phyloP scores from a whole-genome alignment of 2,113 vertebrate genomes.

The Alligator sinensis region DNA sequence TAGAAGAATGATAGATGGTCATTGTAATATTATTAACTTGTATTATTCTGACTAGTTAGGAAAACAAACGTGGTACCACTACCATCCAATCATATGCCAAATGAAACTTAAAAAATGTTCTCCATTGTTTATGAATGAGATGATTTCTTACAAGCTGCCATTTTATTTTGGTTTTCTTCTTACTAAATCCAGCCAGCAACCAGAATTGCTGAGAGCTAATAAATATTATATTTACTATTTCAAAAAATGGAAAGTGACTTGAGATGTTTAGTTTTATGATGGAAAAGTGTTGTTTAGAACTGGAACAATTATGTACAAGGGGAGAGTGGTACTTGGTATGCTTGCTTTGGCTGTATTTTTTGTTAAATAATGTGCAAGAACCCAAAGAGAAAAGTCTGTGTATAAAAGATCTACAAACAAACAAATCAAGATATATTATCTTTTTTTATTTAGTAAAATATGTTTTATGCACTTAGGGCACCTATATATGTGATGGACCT shows the following conservation, averaged over 20 bases:
- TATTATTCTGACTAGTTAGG: neutral
- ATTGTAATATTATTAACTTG: neutral
- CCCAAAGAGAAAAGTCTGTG: neutral
- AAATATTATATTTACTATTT: neutral
- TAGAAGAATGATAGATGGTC: conserved; percentile 46
- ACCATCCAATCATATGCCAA: conserved; percentile 29
- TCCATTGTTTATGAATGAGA: neutral
- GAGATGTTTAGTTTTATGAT: neutral
- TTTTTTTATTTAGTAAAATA: neutral
- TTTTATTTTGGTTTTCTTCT: neutral
- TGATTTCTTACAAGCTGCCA: neutral
- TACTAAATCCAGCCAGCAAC: no score
- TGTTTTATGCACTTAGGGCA: no score
- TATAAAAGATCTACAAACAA: neutral
- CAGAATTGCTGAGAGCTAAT: neutral
- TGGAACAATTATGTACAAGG: neutral
- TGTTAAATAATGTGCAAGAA: neutral
- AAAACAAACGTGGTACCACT: neutral
- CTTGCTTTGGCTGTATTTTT: neutral
- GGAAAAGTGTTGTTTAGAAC: neutral
- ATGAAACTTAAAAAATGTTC: conserved; percentile 43
- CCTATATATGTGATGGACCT: no score
- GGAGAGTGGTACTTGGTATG: neutral
- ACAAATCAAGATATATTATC: neutral
- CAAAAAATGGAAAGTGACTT: neutral